Evolutionary conservation across 2,797 vertebrate genomes (phyloP), one percentile per base, ranked within the genome.

Genomic region (Eulemur coronatus): DNA sequence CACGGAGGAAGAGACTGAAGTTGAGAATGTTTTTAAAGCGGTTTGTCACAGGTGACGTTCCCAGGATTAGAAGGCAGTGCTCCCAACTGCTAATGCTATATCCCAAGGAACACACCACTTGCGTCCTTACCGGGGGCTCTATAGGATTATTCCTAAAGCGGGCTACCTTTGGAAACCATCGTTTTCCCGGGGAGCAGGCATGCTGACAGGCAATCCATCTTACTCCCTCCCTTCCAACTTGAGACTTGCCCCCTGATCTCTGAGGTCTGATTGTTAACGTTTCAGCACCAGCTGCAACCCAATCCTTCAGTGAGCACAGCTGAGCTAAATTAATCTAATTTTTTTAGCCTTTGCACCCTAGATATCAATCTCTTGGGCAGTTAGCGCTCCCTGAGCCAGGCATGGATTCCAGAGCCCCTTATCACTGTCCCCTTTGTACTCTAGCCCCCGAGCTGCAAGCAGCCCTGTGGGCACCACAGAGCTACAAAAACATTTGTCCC

Each of bases 351-450:
- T 96, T 97, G 96, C 96, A 97, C 82, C 61, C 76, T 85, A 96
- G 91, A 97, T 98, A 96, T 96, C 97, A 97, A 97, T 98, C 86
- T 97, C 95, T 88, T 95, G 85, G 95, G 84, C 92, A 93, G 86
- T 87, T 98, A 97, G 70, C 1, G 35, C 57, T 95, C 80, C 78
- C 86, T 85, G 84, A 97, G 89, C 94, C 97, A 92, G 81, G 90
- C 92, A 8, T 72, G 78, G 82, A 96, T 98, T 98, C 95, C 97
- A 89, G 94, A 95, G 95, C 85, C 57, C 76, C 91, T 98, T 98
- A 97, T 99, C 98, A 98, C 97, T 98, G 92, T 95, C 92, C 24
- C 43, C 98, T 98, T 98, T 99, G 97, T 98, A 50, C 87, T 96
- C 94, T 50, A 70, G 87, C 0, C 5, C 89, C 63, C 48, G 91